phyloP scores from a whole-genome alignment of 1,140 invertebrate species.

The Palaemon carinicauda region DNA sequence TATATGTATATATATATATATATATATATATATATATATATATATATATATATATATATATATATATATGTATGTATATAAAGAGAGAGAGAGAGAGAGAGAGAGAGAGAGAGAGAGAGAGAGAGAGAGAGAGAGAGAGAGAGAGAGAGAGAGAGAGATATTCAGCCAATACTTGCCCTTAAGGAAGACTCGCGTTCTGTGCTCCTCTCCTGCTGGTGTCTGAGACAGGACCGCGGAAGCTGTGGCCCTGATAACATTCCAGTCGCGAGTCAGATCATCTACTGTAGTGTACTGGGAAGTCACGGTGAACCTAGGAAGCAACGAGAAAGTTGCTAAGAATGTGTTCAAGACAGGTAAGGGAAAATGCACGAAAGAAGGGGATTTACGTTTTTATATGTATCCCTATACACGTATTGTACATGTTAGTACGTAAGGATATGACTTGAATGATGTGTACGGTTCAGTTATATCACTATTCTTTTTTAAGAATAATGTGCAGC shows the following conservation, averaged over 20 bases:
- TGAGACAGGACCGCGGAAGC: constrained; percentile 73
- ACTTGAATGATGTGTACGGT: no score
- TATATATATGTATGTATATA: neutral
- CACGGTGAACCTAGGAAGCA: constrained; percentile 77
- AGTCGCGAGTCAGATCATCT: constrained; percentile 74
- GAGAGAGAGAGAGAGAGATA: neutral
- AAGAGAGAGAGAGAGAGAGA: neutral
- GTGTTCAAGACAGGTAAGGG: no score
- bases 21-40: neutral
- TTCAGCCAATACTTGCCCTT: constrained; percentile 42
- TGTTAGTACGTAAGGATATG: no score
- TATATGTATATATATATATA: neutral
- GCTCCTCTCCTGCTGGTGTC: constrained; percentile 38
- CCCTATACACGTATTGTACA: no score
- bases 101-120: neutral
- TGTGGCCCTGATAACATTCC: constrained; percentile 85
- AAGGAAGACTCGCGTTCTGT: constrained; percentile 56
- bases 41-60: neutral
- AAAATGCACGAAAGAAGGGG: no score
- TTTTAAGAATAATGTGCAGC: no score
- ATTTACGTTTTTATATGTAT: no score
- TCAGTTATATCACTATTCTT: no score
- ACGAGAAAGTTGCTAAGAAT: no score
- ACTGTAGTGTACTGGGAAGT: constrained; percentile 90
- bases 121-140: neutral